phyloP scores from a whole-genome alignment of 1,140 invertebrate genomes.

The Diploscapter pachys region DNA sequence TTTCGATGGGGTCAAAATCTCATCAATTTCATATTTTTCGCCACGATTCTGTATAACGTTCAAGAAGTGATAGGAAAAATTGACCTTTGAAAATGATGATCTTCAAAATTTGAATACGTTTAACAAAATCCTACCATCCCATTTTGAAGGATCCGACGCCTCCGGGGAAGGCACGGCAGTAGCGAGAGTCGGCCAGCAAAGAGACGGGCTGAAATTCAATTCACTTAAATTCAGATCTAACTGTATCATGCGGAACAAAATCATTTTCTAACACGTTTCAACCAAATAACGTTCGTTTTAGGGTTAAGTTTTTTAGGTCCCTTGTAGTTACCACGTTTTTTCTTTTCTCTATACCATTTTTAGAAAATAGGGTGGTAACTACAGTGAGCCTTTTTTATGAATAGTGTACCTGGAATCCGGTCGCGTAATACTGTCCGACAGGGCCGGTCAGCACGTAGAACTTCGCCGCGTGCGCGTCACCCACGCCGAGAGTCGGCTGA shows the following conservation, averaged over 20 bases:
- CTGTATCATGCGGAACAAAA: no score
- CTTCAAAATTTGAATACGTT: not conserved
- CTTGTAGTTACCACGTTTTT: no score
- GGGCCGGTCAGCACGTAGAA: constrained; percentile 85
- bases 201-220: constrained; percentile 69
- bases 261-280: no score
- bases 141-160: constrained; percentile 90
- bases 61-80: not conserved
- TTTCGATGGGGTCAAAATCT: no score
- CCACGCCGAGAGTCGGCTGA: constrained; percentile 85
- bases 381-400: no score
- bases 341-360: no score
- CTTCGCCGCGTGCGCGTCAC: constrained; percentile 75
- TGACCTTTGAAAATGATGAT: not conserved
- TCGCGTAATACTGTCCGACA: constrained; percentile 83
- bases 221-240: no score
- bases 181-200: constrained; percentile 75
- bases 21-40: no score
- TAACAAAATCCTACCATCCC: constrained; percentile 68
- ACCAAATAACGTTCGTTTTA: no score
- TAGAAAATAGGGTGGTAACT: no score
- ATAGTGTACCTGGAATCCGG: constrained; percentile 60
- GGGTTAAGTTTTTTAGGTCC: no score
- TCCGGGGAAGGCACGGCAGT: constrained; percentile 87
- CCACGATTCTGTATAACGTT: not conserved